A percentile compares a stretch with the other conserved stretches of the same genome.
Conservation (phyloP, 2,113 vertebrate species). For the Chlamydotis undulata region DNA sequence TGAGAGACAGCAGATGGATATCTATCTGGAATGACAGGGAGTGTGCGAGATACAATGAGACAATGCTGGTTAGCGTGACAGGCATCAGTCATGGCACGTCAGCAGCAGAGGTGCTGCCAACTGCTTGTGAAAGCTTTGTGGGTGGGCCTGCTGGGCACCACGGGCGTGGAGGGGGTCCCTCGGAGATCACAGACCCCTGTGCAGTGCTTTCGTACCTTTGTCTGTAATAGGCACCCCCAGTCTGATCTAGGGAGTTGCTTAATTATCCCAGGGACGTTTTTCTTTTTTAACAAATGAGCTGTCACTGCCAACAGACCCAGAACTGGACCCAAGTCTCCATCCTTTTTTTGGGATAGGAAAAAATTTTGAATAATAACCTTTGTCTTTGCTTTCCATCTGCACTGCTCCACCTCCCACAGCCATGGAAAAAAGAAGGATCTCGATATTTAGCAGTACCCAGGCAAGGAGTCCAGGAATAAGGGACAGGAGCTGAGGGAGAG, state of each 20-base stretch:
- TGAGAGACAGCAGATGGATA: not conserved
- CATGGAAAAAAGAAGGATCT: not conserved
- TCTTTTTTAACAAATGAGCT: not conserved
- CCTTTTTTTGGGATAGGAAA: not conserved
- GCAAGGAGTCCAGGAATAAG: not conserved
- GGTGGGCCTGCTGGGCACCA: not conserved
- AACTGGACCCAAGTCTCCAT: not conserved
- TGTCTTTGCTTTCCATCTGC: not conserved
- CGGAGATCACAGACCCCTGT: not conserved
- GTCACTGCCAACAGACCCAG: not conserved
- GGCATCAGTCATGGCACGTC: not conserved
- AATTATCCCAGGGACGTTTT: not conserved
- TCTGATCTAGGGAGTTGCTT: not conserved
- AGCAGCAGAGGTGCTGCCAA: not conserved
- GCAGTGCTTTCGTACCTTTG: not conserved
- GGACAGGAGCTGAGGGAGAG: not conserved
- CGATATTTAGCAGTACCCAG: not conserved
- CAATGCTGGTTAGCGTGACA: not conserved
- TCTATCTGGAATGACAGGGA: not conserved
- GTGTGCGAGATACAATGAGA: not conserved
- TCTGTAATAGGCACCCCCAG: not conserved
- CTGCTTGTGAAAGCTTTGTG: not conserved
- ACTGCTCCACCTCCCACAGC: not conserved
- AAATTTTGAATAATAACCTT: not conserved
- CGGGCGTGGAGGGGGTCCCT: not conserved